Percentiles rank a stretch among this genome's conserved stretches.
Evolutionary conservation across 1,140 invertebrate genomes (phyloP).

Genomic region (Chrysopa pallens): DNA sequence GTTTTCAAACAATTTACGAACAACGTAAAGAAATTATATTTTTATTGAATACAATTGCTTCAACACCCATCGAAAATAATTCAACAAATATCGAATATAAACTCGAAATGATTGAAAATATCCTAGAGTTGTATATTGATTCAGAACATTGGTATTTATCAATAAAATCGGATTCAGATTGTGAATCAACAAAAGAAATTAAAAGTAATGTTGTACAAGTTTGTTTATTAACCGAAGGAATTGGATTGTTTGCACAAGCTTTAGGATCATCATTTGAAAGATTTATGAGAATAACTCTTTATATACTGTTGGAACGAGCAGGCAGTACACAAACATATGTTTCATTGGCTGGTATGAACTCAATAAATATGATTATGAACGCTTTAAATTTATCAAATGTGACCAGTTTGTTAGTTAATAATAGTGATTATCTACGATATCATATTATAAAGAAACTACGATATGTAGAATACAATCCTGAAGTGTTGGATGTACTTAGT

Average conservation of each 20-base stretch:
- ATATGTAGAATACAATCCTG: conserved; percentile 27
- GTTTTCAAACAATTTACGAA: conserved; percentile 21
- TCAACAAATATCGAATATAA: conserved; percentile 5
- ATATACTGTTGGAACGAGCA: conserved; percentile 42
- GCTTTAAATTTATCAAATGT: conserved; percentile 27
- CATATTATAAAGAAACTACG: conserved; percentile 41
- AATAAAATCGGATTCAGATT: conserved; percentile 17
- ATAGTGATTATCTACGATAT: conserved; percentile 47
- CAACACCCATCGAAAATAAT: conserved; percentile 7
- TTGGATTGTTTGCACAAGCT: conserved; percentile 33
- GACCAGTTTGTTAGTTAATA: conserved; percentile 31
- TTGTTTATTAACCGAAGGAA: conserved; percentile 41
- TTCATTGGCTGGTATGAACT: conserved; percentile 29
- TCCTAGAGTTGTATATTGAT: conserved; percentile 32
- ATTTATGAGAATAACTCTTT: conserved; percentile 41
- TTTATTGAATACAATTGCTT: conserved; percentile 30
- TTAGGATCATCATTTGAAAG: conserved; percentile 28
- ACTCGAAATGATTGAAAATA: conserved; percentile 20
- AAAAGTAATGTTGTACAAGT: conserved; percentile 36
- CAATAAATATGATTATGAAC: conserved; percentile 29
- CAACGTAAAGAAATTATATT: conserved; percentile 31
- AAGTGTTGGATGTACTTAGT: conserved; percentile 34
- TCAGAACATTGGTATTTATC: conserved; percentile 36
- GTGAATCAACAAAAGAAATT: conserved; percentile 22
- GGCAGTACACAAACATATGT: conserved; percentile 35